These are phyloP conservation scores for Dendrolimus pini DNA, from an alignment of 2,888 invertebrate species.

Conservation along the genomic window DNA sequence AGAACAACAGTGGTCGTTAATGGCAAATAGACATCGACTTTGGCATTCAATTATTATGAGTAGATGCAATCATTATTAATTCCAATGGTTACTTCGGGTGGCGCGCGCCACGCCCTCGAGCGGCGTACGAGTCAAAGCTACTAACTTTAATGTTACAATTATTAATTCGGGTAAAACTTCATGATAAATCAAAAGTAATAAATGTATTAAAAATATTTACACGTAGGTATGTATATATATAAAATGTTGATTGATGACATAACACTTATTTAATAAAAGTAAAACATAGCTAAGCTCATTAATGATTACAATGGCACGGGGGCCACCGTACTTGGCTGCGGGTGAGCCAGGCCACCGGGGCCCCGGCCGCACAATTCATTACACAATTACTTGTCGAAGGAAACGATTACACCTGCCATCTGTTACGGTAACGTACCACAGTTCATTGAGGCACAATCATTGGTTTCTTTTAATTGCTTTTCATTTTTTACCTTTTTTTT, in stretches of 20 bases:
- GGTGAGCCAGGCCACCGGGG: conserved; percentile 33
- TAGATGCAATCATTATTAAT: conserved; percentile 4
- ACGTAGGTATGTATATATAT: conserved; percentile 59
- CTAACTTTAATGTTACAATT: conserved; percentile 27
- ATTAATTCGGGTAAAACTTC: conserved; percentile 68
- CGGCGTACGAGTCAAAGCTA: conserved; percentile 29
- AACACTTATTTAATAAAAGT: conserved; percentile 73
- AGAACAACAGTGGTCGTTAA: conserved; percentile 53
- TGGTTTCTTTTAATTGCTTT: conserved; percentile 75
- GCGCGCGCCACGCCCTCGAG: conserved; percentile 17
- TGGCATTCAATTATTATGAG: conserved; percentile 66
- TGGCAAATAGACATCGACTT: conserved; percentile 70
- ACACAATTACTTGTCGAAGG: conserved; percentile 49
- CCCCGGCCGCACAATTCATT: conserved; percentile 55
- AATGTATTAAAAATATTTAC: conserved; percentile 72
- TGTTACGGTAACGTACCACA: conserved; percentile 76
- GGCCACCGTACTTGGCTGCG: conserved; percentile 55
- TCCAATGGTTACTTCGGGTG: background rate
- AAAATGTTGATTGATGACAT: conserved; percentile 74
- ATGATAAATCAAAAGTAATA: conserved; percentile 58
- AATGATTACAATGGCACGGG: conserved; percentile 71
- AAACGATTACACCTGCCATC: conserved; percentile 70
- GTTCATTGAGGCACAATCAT: conserved; percentile 77
- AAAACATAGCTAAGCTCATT: conserved; percentile 76
- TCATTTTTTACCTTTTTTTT: conserved; percentile 43